Evolutionary conservation across 1,140 invertebrate species (phyloP).

Genomic region (Lasioglossum albipes): DNA sequence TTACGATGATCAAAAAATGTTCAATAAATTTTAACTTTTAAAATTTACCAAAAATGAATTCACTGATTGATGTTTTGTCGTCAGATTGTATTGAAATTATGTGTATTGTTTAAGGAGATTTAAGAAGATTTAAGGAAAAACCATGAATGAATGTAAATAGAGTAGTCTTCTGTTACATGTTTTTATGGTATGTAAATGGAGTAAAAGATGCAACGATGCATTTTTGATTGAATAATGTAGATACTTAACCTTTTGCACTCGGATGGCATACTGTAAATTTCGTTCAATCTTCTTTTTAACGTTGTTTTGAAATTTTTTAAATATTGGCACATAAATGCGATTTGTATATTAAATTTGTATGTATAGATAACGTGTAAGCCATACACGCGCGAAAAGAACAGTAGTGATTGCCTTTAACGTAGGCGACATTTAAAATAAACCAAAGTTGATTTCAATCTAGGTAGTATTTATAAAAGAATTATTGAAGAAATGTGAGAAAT

Average conservation of each 20-base stretch:
- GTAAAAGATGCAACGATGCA: neutral
- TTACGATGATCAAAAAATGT: slow-evolving; percentile 8
- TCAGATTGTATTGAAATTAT: slow-evolving; percentile 31
- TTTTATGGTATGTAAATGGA: neutral
- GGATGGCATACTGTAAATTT: neutral
- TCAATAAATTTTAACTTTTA: slow-evolving; percentile 17
- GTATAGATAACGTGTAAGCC: neutral
- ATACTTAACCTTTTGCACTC: slow-evolving; percentile 16
- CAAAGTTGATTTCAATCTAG: neutral
- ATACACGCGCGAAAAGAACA: neutral
- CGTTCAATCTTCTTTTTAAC: neutral
- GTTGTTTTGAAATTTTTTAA: neutral
- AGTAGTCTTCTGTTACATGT: neutral
- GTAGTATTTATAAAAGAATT: neutral
- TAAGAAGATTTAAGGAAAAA: neutral
- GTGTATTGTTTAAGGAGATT: neutral
- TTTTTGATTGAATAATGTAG: slow-evolving; percentile 19
- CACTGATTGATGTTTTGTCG: slow-evolving; percentile 18
- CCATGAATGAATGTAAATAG: slow-evolving; percentile 28
- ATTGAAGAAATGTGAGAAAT: neutral
- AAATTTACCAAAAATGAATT: slow-evolving; percentile 23
- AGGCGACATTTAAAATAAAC: neutral
- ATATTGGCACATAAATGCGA: neutral
- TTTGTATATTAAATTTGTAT: neutral
- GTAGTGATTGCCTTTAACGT: neutral